phyloP scores from a whole-genome alignment of 64 coral and sea anemone genomes.

The Dendrophyllia cribrosa region DNA sequence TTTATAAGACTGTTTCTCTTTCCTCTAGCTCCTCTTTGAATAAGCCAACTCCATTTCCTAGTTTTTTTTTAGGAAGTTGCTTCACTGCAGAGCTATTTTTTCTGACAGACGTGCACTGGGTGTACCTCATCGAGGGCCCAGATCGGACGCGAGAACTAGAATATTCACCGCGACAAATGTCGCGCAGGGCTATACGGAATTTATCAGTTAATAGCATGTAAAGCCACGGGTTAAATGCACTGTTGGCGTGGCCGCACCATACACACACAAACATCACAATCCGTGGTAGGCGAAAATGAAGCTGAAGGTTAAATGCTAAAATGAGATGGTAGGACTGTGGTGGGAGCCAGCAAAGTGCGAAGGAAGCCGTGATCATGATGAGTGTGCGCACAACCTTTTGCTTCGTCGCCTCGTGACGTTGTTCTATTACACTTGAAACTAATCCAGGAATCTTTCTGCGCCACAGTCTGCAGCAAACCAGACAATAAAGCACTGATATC shows the following conservation, averaged over 20 bases:
- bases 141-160: background rate
- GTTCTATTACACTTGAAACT: background rate
- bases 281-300: background rate
- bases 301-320: background rate
- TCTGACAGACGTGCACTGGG: background rate
- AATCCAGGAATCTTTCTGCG: background rate
- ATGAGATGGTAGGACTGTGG: background rate
- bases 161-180: background rate
- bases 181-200: background rate
- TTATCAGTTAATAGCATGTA: constrained; percentile 1
- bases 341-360: constrained; percentile 30
- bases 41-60: background rate
- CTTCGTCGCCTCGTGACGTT: background rate
- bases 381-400: constrained; percentile 23
- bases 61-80: background rate
- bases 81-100: background rate
- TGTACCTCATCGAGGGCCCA: background rate
- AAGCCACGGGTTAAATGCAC: constrained; percentile 19
- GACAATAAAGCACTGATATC: background rate
- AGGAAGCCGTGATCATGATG: background rate
- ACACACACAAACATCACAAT: background rate
- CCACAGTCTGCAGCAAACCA: background rate
- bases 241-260: background rate
- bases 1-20: too few species aligned
- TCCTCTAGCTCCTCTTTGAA: background rate